Base-by-base conservation (phyloP, 2,797 vertebrate genomes). In the Thunnus albacares region DNA sequence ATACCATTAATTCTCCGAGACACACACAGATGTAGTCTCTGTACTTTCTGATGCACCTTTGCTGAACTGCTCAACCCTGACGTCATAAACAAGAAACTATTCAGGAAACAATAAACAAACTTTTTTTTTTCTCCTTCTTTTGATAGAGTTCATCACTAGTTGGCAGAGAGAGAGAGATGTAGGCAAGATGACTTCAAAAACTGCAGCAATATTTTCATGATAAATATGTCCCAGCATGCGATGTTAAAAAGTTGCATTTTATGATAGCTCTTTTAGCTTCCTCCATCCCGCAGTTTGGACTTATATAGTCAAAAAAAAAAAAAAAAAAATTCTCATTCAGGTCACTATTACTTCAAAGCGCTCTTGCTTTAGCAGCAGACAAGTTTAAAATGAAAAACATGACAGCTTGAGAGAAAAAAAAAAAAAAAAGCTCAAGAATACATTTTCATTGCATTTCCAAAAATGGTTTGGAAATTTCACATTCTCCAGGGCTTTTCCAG, bases 311-410 rank as follows among this genome's bases (percentile, higher is more conserved):
- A 84, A 75, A 82, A 24, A 24, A 24, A 24, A 24, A 24, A 24
- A 24, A 24, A 24, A 24, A 24, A 24, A 24, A 90, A 84, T 33
- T 77, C 77, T 85, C 86, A 90, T 90, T 90, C 87, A 80, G 84
- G 87, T 90, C 90, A 89, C 70, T 71, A 4, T 79, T 49, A 79
- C 84, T 89, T 93, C 90, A 90, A 90, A 90, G 82, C 45, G 30
- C 1, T 56, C 43, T 78, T 41, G 62, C 59, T 82, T 84, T 67
- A 26, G 77, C 71, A 53, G 83, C 71, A 58, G 81, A 76, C 79
- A 77, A 84, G 30, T 84, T 87, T 83, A 77, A 79, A 83, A 87
- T 87, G 67, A 84, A 83, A 80, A 87, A 82, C 60, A 72, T 72
- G 81, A 84, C 74, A 81, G 41, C 12, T 43, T 14, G 41, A 43